Base-by-base conservation (phyloP, 2,888 invertebrate genomes). In the Orthonevra nobilis region DNA sequence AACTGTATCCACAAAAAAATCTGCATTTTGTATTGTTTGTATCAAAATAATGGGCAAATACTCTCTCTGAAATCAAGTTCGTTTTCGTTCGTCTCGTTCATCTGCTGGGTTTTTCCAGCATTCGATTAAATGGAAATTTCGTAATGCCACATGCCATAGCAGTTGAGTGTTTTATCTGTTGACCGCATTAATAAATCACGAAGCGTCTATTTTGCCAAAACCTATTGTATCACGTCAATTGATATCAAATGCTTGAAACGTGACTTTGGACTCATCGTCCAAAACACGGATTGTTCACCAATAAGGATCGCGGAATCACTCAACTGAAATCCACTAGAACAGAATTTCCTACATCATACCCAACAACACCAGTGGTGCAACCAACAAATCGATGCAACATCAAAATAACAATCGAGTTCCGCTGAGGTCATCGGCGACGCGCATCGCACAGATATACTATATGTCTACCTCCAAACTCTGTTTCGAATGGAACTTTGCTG, bases 341-440 rank as follows among this genome's bases (percentile, higher is more conserved):
- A 28, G 38, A 23, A 23, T 46, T 56, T 58, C 48, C 56, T 40
- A 42, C 17, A 23, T 52, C 28, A 50, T 52, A 30, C 19, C 30
- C 30, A 38, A 26, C 19, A 58, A 19, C 26, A n/a, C 36, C 10
- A 9, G 7, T 7, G 12, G 15, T 17, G 30, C 32, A 17, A 26
- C 64, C 46, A 69, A 38, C 46, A 73, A n/a, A 73, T 73, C 73
- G 50, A 61, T 68, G 68, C 32, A 61, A 54, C 61, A 61, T 69
- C 63, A 69, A 69, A 69, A 75, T 52, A 63, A 69, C 75, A 75
- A 66, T 75, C 54, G 40, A 69, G 56, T 58, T 69, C 63, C 48
- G 75, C 48, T 75, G 56, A 69, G 69, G 54, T 52, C 40, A 30
- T 48, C 32, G 48, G 48, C 54, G 50, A 7, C 28, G 28, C 34